phyloP scores from a whole-genome alignment of 2,888 invertebrate genomes.

The Apocheima hispidaria region DNA sequence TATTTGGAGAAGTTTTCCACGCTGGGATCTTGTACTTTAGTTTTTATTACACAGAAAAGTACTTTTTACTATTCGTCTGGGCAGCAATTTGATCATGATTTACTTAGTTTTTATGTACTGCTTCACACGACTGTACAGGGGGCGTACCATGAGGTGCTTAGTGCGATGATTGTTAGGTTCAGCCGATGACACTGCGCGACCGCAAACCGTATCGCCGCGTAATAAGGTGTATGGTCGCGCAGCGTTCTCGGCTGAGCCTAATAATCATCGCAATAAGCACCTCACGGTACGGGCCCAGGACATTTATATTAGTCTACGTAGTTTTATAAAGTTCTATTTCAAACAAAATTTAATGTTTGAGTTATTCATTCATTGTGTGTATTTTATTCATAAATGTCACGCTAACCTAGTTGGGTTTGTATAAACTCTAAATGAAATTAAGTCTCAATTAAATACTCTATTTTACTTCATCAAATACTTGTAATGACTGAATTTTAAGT shows the following conservation, averaged over 20 bases:
- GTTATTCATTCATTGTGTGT: not conserved
- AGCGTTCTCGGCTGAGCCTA: too few species aligned
- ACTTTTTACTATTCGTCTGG: conserved; percentile 13
- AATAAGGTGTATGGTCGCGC: too few species aligned
- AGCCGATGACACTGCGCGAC: too few species aligned
- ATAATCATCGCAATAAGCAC: too few species aligned
- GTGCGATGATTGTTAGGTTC: too few species aligned
- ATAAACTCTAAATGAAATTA: not conserved
- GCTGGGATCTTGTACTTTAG: conserved; percentile 21
- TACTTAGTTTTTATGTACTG: not conserved
- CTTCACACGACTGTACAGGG: not conserved
- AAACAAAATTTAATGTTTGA: not conserved
- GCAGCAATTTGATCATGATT: conserved; percentile 14
- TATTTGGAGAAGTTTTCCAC: conserved; percentile 24
- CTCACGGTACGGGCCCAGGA: too few species aligned
- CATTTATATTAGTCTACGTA: not conserved
- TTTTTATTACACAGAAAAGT: conserved; percentile 25
- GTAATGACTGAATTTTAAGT: not conserved
- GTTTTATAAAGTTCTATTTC: not conserved
- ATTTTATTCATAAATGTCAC: conserved; percentile 10
- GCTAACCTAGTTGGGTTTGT: not conserved
- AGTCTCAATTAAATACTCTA: not conserved
- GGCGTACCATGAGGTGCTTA: too few species aligned
- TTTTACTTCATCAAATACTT: not conserved
- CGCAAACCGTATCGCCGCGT: too few species aligned